Conservation (phyloP, 2,113 vertebrate species). For the Rhabdomys dilectus region DNA sequence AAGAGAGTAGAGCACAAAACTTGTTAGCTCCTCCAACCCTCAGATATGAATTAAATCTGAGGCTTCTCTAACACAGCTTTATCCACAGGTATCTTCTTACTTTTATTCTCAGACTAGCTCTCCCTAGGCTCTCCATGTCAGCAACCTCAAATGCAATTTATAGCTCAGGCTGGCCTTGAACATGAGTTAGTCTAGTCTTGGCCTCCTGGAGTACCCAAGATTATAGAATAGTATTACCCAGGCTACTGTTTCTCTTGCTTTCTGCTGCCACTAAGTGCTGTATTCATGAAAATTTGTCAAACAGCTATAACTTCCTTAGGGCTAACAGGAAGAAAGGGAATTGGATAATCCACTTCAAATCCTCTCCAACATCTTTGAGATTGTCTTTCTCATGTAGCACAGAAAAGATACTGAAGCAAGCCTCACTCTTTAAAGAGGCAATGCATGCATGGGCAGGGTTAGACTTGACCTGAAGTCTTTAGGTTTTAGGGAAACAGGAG, state of each 20-base stretch:
- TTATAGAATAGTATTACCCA: background rate
- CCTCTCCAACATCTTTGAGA: background rate
- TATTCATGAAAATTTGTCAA: background rate
- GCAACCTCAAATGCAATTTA: background rate
- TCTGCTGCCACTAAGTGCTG: fast-evolving
- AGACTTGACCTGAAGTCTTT: background rate
- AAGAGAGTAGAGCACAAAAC: background rate
- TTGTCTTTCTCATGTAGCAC: background rate
- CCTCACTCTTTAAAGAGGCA: background rate
- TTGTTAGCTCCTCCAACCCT: background rate
- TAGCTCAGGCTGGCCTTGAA: background rate
- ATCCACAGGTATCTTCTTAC: background rate
- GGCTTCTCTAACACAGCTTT: background rate
- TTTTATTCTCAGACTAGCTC: no score
- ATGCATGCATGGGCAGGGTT: background rate
- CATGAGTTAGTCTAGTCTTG: background rate
- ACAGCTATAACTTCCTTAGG: background rate
- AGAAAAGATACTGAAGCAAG: background rate
- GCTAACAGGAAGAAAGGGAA: background rate
- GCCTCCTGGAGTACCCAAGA: background rate
- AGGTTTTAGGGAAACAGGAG: background rate
- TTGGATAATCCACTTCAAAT: background rate
- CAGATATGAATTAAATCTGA: no score
- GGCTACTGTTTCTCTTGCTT: background rate
- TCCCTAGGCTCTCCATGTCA: background rate